phyloP scores from a whole-genome alignment of 2,888 invertebrate species.

The Phorcus lineatus region DNA sequence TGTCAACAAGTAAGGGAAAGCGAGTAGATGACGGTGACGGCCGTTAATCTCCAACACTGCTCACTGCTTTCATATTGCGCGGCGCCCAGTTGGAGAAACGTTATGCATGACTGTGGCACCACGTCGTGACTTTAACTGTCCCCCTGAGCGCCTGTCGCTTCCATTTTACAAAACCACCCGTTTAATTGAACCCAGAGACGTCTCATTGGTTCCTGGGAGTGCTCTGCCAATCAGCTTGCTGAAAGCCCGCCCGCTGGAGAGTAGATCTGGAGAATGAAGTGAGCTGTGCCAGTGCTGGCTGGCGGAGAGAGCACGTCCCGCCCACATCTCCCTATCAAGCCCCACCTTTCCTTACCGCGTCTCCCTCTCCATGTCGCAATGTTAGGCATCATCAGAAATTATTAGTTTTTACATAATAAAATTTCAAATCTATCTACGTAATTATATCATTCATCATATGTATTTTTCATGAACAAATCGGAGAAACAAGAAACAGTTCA shows the following conservation, averaged over 20 bases:
- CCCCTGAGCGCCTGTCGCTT: conserved; percentile 4
- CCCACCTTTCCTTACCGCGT: not conserved
- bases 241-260: conserved; percentile 16
- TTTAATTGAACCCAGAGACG: conserved; percentile 7
- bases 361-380: not conserved
- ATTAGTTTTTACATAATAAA: no score
- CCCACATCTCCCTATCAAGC: conserved; percentile 11
- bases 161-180: not conserved
- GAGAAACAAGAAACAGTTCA: no score
- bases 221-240: conserved; percentile 7
- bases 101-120: conserved; percentile 27
- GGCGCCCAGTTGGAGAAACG: conserved; percentile 20
- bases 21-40: not conserved
- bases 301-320: not conserved
- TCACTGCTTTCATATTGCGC: conserved; percentile 15
- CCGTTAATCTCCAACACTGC: not conserved
- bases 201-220: conserved; percentile 20
- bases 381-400: no score
- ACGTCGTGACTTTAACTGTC: conserved; percentile 28
- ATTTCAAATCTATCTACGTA: no score
- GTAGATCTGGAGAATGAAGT: not conserved
- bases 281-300: no score
- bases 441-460: no score
- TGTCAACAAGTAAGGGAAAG: not conserved
- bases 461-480: no score